A percentile compares a stretch with the other conserved stretches of the same genome.
These are phyloP conservation scores for Tragelaphus buxtoni DNA, from an alignment of 2,113 vertebrate genomes.

Conservation along the genomic window DNA sequence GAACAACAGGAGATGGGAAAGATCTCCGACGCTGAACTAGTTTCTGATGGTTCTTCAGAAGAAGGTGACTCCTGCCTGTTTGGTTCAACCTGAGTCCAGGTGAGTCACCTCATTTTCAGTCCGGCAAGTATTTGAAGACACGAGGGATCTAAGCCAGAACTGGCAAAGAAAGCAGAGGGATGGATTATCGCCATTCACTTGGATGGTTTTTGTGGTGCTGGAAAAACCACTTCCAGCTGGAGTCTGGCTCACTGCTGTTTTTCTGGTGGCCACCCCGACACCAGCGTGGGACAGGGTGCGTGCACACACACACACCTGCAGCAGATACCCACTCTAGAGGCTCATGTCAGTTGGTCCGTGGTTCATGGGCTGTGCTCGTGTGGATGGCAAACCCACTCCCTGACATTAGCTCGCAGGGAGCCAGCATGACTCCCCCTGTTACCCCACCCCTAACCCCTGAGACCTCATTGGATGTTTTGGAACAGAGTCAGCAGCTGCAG, in stretches of 20 bases:
- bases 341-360: not conserved
- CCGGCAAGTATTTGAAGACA: slow-evolving; percentile 46
- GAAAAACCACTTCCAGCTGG: not conserved
- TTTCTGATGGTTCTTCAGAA: not conserved
- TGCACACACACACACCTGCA: fast-evolving
- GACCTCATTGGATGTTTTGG: not conserved
- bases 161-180: not conserved
- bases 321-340: not conserved
- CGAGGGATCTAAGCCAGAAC: not conserved
- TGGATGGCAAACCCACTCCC: not conserved
- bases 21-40: not conserved
- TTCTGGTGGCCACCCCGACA: not conserved
- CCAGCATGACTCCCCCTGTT: not conserved
- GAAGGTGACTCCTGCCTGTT: not conserved
- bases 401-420: not conserved
- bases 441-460: not conserved
- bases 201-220: slow-evolving; percentile 29
- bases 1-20: not conserved
- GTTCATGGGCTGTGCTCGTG: not conserved
- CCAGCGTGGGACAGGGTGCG: not conserved
- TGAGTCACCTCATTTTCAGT: slow-evolving; percentile 20
- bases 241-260: slow-evolving; percentile 17
- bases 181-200: not conserved
- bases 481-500: not conserved
- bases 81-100: not conserved